Percentiles rank a stretch among this genome's conserved stretches.
Conservation (phyloP, 2,113 vertebrate species). For the Coregonus clupeaformis region DNA sequence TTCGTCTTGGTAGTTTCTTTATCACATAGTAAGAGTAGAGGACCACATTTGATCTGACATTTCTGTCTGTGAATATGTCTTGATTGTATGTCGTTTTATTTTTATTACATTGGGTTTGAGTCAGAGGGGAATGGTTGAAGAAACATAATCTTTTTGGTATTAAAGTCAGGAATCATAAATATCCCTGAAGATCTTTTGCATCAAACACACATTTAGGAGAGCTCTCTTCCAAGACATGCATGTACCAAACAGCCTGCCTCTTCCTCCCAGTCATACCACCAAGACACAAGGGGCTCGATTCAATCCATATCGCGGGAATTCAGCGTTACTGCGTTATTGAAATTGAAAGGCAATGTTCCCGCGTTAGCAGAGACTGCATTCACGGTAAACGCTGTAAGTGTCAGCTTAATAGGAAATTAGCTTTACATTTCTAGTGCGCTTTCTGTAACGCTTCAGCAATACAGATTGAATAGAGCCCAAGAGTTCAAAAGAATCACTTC, state of each 20-base stretch:
- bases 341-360: no score
- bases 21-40: conserved; percentile 23
- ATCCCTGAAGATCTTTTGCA: neutral
- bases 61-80: conserved; percentile 16
- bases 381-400: no score
- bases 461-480: no score
- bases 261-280: neutral
- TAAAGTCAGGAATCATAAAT: neutral
- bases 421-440: no score
- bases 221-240: neutral
- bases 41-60: conserved; percentile 25
- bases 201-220: neutral
- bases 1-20: conserved; percentile 42
- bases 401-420: no score
- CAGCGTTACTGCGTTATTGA: no score
- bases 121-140: neutral
- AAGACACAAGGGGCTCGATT: neutral
- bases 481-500: neutral
- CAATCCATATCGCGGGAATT: no score
- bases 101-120: neutral
- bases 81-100: conserved; percentile 1
- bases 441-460: no score
- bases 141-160: neutral
- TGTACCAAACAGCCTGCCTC: neutral
- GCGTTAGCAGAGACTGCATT: no score